A percentile compares a stretch with the other conserved stretches of the same genome.
phyloP scores from a whole-genome alignment of 2,797 vertebrate genomes.

The Epinephelus coioides region DNA sequence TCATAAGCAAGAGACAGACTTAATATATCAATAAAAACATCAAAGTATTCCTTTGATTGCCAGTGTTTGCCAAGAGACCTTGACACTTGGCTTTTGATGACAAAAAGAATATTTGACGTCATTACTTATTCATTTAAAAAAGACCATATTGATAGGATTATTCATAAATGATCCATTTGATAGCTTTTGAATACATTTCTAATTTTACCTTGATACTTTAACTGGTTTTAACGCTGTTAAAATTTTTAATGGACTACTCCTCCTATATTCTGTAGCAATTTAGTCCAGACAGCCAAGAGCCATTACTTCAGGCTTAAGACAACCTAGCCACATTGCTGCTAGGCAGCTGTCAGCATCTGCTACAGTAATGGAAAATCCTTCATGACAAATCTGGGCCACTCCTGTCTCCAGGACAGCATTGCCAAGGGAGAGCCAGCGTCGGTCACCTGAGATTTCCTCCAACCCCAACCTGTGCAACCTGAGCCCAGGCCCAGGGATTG shows the following conservation, averaged over 20 bases:
- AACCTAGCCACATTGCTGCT: conserved; percentile 47
- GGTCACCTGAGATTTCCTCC: conserved; percentile 90
- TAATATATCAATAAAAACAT: neutral
- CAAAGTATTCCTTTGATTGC: neutral
- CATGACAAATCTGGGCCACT: conserved; percentile 87
- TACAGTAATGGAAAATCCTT: conserved; percentile 88
- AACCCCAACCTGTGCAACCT: conserved; percentile 84
- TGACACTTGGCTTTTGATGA: neutral
- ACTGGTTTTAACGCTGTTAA: neutral
- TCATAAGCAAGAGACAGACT: neutral
- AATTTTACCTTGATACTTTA: neutral
- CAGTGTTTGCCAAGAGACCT: neutral
- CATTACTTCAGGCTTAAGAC: conserved; percentile 32
- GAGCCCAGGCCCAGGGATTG: conserved; percentile 84
- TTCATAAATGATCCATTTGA: neutral
- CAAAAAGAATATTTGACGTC: neutral
- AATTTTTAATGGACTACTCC: neutral
- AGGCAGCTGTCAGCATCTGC: conserved; percentile 60
- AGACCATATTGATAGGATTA: neutral
- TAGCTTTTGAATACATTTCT: neutral
- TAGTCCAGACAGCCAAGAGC: conserved; percentile 4
- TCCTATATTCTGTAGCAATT: conserved; percentile 4
- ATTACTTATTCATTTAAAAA: neutral
- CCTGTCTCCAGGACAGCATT: conserved; percentile 83
- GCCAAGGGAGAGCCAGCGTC: conserved; percentile 81